Percentiles rank a stretch among this genome's conserved stretches.
Evolutionary conservation across 1,140 invertebrate species (phyloP).

Genomic region (Trichomalopsis sarcophagae): DNA sequence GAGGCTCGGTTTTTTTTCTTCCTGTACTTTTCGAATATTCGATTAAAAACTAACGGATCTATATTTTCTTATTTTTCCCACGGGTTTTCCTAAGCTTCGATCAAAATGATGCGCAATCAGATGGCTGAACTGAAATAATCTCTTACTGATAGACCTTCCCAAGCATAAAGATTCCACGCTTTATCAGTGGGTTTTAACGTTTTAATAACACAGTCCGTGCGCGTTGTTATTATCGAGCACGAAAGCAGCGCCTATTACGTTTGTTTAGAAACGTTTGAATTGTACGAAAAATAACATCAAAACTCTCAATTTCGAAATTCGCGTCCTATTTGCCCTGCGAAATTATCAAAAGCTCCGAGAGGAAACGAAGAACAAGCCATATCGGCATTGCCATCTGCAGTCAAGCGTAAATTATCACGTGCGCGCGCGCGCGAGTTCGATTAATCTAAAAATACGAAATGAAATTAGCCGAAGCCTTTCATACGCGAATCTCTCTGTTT

Average conservation of each 20-base stretch:
- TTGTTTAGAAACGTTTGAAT: not conserved
- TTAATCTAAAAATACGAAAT: not conserved
- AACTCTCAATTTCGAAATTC: too few relatives aligned
- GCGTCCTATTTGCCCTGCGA: too few relatives aligned
- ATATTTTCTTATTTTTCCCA: too few relatives aligned
- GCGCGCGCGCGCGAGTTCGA: not conserved
- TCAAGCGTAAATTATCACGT: not conserved
- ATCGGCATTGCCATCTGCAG: too few relatives aligned
- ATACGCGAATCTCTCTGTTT: not conserved
- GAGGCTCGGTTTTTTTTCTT: too few relatives aligned
- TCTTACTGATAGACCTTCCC: constrained; percentile 29
- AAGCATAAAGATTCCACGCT: constrained; percentile 20
- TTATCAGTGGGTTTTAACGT: constrained; percentile 9
- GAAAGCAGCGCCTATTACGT: not conserved
- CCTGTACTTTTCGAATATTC: too few relatives aligned
- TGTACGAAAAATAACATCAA: too few relatives aligned
- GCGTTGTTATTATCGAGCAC: not conserved
- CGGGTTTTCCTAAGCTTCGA: too few relatives aligned
- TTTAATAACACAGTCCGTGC: not conserved
- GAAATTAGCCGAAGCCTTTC: not conserved
- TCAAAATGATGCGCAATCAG: constrained; percentile 28
- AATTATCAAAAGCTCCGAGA: too few relatives aligned
- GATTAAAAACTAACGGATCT: too few relatives aligned
- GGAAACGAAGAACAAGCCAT: too few relatives aligned
- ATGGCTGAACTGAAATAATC: constrained; percentile 10